Base-by-base conservation (phyloP, 2,888 invertebrate species). In the Lissonota sp. region DNA sequence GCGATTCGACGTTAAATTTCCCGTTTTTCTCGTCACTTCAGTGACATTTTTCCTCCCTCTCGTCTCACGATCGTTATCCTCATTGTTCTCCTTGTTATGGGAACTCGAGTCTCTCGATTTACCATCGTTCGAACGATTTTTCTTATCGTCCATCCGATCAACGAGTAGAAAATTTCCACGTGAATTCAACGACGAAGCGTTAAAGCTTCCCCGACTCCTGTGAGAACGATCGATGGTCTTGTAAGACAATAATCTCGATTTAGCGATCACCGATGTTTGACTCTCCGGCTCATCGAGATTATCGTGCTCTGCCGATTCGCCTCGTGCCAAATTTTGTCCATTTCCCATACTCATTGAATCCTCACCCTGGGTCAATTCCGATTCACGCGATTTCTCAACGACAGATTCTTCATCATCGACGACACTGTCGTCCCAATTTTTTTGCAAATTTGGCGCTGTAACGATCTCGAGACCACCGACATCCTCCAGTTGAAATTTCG, bases 401-500 rank as follows among this genome's bases (percentile, higher is more conserved):
- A 55, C 57, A 7, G 66, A 26, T 7, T 53, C 44, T 42, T 46
- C n/a, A 5, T 40, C 62, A 12, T 14, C 66, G 8, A 5, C n/a
- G 7, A 10, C 37, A 8, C 44, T 39, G n/a, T 37, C 49, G 10
- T 67, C n/a, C 64, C 58, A 64, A 12, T n/a, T 44, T 14, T 51
- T 46, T 44, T 69, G 76, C 4, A 84, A 51, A 70, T 83, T 73
- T n/a, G 85, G 83, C 0, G 82, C 57, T 0, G 67, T 26, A n/a
- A 85, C 79, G 40, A 80, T 77, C 26, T 82, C 60, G 49, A 84
- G 81, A 12, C 75, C 77, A 0, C 81, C 67, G 1, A 75, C 78
- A 8, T 71, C 78, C 42, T 62, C 60, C 6, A 67, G 53, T 5
- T 67, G 66, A 7, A 81, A 81, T 49, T 74, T 78, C 10, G 70